phyloP scores from a whole-genome alignment of 2,113 vertebrate species.

The Spizaetus ornatus region DNA sequence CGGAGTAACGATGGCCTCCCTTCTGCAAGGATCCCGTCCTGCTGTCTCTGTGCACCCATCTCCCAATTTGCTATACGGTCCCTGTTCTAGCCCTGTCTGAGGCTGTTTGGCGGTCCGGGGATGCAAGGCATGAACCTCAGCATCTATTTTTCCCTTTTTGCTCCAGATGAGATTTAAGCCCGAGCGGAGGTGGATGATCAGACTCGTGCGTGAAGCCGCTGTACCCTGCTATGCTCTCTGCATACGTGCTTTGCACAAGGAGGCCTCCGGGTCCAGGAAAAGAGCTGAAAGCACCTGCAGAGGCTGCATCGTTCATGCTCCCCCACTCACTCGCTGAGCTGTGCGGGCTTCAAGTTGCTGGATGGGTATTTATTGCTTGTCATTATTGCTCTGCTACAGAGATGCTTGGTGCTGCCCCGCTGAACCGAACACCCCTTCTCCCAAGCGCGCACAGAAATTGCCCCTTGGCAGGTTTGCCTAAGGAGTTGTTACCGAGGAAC shows the following conservation, averaged over 20 bases:
- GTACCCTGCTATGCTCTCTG: not conserved
- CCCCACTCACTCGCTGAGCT: not conserved
- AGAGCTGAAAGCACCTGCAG: not conserved
- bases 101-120: not conserved
- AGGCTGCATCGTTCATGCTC: not conserved
- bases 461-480: not conserved
- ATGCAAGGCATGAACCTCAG: not conserved
- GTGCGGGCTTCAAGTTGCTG: not conserved
- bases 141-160: not conserved
- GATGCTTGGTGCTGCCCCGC: not conserved
- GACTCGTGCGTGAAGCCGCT: rapidly evolving
- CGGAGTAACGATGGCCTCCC: not conserved
- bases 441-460: not conserved
- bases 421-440: not conserved
- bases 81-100: not conserved
- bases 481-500: not conserved
- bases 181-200: not conserved
- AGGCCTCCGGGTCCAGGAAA: not conserved
- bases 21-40: not conserved
- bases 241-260: not conserved
- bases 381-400: not conserved
- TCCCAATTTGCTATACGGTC: not conserved
- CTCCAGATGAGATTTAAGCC: not conserved
- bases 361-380: not conserved
- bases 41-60: not conserved